Conservation (phyloP, 2,888 invertebrate species). For the Hemithea aestivaria region DNA sequence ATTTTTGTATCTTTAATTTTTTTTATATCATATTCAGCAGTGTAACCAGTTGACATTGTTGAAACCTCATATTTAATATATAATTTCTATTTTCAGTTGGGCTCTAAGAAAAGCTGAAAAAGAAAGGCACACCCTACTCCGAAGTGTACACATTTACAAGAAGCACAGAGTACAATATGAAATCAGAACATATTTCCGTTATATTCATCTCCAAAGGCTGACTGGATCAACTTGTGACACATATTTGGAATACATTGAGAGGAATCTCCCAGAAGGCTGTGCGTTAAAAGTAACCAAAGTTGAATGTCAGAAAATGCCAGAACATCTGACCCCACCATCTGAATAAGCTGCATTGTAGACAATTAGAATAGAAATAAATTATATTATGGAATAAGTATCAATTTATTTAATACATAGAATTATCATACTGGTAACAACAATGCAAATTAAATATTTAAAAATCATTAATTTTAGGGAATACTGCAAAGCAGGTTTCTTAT, state of each 20-base stretch:
- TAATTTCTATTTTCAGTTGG: slow-evolving; percentile 85
- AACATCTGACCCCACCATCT: slow-evolving; percentile 72
- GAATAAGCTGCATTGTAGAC: slow-evolving; percentile 24
- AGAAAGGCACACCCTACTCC: slow-evolving; percentile 88
- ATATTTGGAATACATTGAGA: slow-evolving; percentile 95
- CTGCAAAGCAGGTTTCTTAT: no score
- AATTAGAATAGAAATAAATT: slow-evolving; percentile 36
- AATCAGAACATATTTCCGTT: slow-evolving; percentile 93
- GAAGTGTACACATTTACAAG: slow-evolving; percentile 93
- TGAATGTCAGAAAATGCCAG: slow-evolving; percentile 77
- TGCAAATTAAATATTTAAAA: no score
- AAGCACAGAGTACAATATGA: slow-evolving; percentile 98
- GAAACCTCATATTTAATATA: no score
- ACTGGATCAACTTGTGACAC: slow-evolving; percentile 98
- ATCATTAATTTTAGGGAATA: no score
- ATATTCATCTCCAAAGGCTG: slow-evolving; percentile 88
- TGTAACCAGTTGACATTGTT: no score
- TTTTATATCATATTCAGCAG: no score
- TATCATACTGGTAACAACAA: no score
- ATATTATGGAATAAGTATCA: slow-evolving; percentile 16
- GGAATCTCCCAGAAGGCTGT: slow-evolving; percentile 98
- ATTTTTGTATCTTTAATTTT: no score
- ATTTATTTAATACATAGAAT: background rate
- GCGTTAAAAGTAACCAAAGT: slow-evolving; percentile 94
- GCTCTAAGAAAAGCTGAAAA: slow-evolving; percentile 85